Conservation (phyloP, 2,888 invertebrate genomes). For the Urechis unicinctus region DNA sequence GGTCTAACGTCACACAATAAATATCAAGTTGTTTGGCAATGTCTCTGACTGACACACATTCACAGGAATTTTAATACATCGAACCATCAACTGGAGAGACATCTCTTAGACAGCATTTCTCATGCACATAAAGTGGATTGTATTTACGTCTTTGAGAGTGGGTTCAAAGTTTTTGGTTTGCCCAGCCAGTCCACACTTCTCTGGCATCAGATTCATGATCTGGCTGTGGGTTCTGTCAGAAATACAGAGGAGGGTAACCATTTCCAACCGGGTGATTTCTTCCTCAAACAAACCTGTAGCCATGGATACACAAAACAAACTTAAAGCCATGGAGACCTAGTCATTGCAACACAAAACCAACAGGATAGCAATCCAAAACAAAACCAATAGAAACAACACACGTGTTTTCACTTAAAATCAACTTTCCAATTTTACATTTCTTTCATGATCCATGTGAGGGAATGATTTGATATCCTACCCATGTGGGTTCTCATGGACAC, state of each 20-base stretch:
- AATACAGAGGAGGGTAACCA: slow-evolving; percentile 86
- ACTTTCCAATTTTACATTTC: too few species aligned
- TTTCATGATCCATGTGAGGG: too few species aligned
- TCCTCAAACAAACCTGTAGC: slow-evolving; percentile 1
- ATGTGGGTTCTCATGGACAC: slow-evolving; percentile 82
- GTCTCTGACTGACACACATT: too few species aligned
- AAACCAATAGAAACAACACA: neutral
- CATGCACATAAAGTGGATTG: neutral
- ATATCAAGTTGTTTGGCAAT: too few species aligned
- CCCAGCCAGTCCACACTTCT: slow-evolving; percentile 71
- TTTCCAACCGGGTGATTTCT: slow-evolving; percentile 74
- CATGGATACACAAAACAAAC: too few species aligned
- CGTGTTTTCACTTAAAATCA: too few species aligned
- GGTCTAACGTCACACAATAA: too few species aligned
- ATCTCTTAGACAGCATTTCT: neutral
- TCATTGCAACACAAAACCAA: neutral
- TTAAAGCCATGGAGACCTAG: too few species aligned
- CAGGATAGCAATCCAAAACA: slow-evolving; percentile 6
- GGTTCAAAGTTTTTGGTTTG: slow-evolving; percentile 43
- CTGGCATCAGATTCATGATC: slow-evolving; percentile 90
- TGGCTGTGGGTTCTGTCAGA: slow-evolving; percentile 94
- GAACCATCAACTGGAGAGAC: too few species aligned
- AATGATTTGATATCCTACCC: too few species aligned
- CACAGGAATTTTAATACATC: too few species aligned
- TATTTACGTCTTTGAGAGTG: slow-evolving; percentile 34